Percentiles rank a stretch among this genome's conserved stretches.
phyloP scores from a whole-genome alignment of 1,140 invertebrate genomes.

The Luehdorfia chinensis region DNA sequence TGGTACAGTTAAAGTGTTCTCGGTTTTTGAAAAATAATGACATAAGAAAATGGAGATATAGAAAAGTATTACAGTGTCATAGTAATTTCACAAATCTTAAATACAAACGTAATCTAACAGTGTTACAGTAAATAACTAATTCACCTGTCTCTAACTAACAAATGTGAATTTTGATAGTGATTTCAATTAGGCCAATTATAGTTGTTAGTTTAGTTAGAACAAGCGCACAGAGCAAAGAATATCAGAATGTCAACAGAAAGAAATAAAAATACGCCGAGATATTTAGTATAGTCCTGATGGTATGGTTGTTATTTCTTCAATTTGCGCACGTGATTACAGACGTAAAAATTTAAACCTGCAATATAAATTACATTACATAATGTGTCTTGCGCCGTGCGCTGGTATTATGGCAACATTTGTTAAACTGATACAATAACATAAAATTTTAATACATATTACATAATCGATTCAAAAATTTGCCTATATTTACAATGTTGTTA shows the following conservation, averaged over 20 bases:
- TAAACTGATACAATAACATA: too few relatives aligned
- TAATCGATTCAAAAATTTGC: too few relatives aligned
- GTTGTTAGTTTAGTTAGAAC: slow-evolving; percentile 14
- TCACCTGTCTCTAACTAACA: slow-evolving; percentile 13
- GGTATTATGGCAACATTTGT: too few relatives aligned
- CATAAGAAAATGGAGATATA: too few relatives aligned
- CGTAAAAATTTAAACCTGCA: slow-evolving; percentile 15
- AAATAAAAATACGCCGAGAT: background rate
- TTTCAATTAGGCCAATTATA: background rate
- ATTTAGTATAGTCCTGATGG: background rate
- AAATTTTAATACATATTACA: too few relatives aligned
- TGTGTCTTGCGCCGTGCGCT: background rate
- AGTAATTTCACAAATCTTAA: too few relatives aligned
- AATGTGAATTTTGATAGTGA: background rate
- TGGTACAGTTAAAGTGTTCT: too few relatives aligned
- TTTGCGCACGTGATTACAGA: slow-evolving; percentile 9
- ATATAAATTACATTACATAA: slow-evolving; percentile 10
- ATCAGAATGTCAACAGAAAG: background rate
- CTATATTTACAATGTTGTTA: too few relatives aligned
- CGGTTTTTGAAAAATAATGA: too few relatives aligned
- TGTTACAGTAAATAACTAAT: too few relatives aligned
- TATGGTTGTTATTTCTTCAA: background rate
- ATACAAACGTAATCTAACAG: too few relatives aligned
- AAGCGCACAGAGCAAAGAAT: slow-evolving; percentile 15
- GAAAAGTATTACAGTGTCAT: too few relatives aligned